Conservation (phyloP, 92 coral and sea anemone species). For the Palythoa grandiflora region DNA sequence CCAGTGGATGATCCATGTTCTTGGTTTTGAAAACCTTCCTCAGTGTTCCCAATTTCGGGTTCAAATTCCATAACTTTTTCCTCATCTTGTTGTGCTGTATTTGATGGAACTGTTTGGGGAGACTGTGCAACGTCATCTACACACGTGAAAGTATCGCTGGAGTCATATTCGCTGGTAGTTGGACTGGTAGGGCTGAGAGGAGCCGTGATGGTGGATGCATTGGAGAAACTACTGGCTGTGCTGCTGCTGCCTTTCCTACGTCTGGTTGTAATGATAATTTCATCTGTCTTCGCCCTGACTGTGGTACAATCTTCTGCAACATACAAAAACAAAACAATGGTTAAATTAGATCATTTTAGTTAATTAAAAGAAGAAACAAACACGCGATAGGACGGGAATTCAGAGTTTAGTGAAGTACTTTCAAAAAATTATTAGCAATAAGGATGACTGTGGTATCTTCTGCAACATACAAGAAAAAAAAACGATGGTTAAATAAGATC, state of each 20-base stretch:
- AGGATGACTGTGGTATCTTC: too few species aligned
- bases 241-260: slow-evolving; percentile 61
- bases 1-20: not conserved
- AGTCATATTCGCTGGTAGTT: slow-evolving; percentile 46
- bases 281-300: slow-evolving; percentile 17
- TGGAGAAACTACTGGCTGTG: slow-evolving; percentile 72
- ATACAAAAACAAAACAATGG: not conserved
- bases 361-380: too few species aligned
- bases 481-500: too few species aligned
- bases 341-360: not conserved
- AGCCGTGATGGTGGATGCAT: slow-evolving; percentile 67
- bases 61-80: not conserved
- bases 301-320: not conserved
- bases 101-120: not conserved
- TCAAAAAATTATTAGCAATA: not conserved
- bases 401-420: too few species aligned
- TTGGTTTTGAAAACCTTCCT: not conserved
- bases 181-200: slow-evolving; percentile 65
- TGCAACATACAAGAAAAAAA: too few species aligned
- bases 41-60: not conserved
- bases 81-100: not conserved
- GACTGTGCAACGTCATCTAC: not conserved
- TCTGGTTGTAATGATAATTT: slow-evolving; percentile 23
- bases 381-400: too few species aligned
- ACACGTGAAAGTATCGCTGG: slow-evolving; percentile 35